Evolutionary conservation across 1,140 invertebrate genomes (phyloP), one percentile per base, ranked within the genome.

Genomic region (Brachionus paranguensis): DNA sequence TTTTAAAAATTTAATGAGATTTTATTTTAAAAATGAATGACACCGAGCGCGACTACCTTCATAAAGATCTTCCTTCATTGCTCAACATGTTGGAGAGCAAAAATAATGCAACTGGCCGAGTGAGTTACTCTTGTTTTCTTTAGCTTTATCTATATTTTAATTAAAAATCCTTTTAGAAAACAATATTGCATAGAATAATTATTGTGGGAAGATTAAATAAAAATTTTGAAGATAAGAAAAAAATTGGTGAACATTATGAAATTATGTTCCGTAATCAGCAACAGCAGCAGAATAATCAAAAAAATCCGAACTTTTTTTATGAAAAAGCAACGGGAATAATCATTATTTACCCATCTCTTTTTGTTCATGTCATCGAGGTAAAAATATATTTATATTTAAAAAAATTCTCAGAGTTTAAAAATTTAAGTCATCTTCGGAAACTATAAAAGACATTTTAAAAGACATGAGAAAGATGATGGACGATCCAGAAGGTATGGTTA

Each of bases 241-340:
- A 81, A 68, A 60, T 81, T 24, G 78, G 53, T n/a, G 78, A 81
- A 41, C 60, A 81, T 41, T 81, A 81, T 47, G 78, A 81, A 47
- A 81, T 29, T 37, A 64, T 81, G 78, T 64, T 81, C 64, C 78
- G 78, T 27, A 81, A 24, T 27, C 78, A 81, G 64, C 72, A 76
- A 76, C 72, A 76, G 27, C 72, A 76, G 14, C 78, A 81, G 10
- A 45, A 60, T 20, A 68, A 60, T 60, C 24, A 27, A 27, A 81
- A 81, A 64, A 64, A 43, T 60, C 37, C 78, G 12, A 68, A 37
- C 33, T 53, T 41, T 12, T 81, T 81, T 20, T 14, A 64, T 17
- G 78, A 81, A 45, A 81, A 68, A 81, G 64, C 60, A 41, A 81
- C 53, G 7, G 78, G 78, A 60, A 81, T 81, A 14, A 41, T 81